Base-by-base conservation (phyloP, 2,797 vertebrate genomes). In the Myripristis jacobus region DNA sequence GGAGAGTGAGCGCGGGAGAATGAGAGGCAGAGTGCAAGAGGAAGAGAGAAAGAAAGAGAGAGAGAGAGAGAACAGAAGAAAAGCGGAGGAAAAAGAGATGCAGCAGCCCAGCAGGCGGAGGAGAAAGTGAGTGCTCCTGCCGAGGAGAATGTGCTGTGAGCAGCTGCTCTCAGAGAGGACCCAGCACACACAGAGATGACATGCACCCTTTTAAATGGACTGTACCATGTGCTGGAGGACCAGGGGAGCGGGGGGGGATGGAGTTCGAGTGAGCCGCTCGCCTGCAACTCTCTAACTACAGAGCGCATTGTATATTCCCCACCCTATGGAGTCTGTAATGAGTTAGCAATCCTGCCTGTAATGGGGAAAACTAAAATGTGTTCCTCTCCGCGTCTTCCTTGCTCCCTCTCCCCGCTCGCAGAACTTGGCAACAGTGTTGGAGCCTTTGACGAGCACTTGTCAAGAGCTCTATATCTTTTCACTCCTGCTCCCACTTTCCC, bases 191-290 rank as follows among this genome's bases (percentile, higher is more conserved):
- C 82, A 86, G 88, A 84, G 93, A 91, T 90, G 92, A 94, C 94
- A 90, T 89, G 92, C 93, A 84, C 92, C 84, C 94, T 93, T 94
- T 93, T 92, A 92, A 91, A 91, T 89, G 95, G 96, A 96, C 91
- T 85, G 92, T 95, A 96, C 96, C 96, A 96, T 94, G 93, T 93
- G 87, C 89, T 29, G 66, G 50, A 76, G 75, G 74, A 86, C 81
- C 65, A 44, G 80, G 88, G 93, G 94, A 90, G 79, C 71, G 46
- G 58, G 58, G 89, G 88, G 84, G 81, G 81, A 53, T 12, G 44
- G 56, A 16, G 70, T 69, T 70, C 79, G 84, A 78, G 75, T 83
- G 66, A 75, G 68, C 80, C 67, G 68, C 81, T 81, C 64, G 68
- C 59, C 76, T 47, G 62, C 38, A 87, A 85, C 76, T 88, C 82